Percentiles rank a stretch among this genome's conserved stretches.
Evolutionary conservation across 2,113 vertebrate genomes (phyloP).

Genomic region (Anolis sagrei): DNA sequence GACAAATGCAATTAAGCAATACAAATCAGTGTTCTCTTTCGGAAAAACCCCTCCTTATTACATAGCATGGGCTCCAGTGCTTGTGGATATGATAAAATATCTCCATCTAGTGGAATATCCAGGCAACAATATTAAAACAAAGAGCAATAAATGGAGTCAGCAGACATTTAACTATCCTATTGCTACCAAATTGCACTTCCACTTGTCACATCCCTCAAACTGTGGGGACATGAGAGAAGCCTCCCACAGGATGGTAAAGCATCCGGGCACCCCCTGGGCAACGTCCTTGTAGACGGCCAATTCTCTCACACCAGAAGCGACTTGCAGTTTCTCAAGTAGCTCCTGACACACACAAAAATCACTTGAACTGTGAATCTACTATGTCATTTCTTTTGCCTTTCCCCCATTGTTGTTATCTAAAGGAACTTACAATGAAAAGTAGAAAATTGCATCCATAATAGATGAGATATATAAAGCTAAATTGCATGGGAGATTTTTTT

Average conservation of each 20-base stretch:
- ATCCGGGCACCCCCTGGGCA: no score
- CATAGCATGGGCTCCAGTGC: background rate
- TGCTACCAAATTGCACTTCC: background rate
- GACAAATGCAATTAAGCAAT: background rate
- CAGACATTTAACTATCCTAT: background rate
- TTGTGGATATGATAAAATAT: constrained; percentile 51
- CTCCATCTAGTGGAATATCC: constrained; percentile 71
- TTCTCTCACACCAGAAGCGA: no score
- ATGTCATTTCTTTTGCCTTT: background rate
- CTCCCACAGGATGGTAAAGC: no score
- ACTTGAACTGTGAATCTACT: background rate
- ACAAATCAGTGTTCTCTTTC: constrained; percentile 22
- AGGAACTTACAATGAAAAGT: fast-evolving
- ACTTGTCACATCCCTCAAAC: background rate
- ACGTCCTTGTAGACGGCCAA: no score
- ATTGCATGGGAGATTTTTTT: background rate
- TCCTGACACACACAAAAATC: no score
- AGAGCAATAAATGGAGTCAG: background rate
- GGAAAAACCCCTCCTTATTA: constrained; percentile 30
- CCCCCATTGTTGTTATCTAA: no score
- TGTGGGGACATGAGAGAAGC: no score
- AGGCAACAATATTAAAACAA: constrained; percentile 10
- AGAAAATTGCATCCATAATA: background rate
- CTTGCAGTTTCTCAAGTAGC: no score
- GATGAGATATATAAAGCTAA: background rate